These are phyloP conservation scores for Leptinotarsa haldemani DNA, from an alignment of 2,888 invertebrate genomes.

Conservation along the genomic window DNA sequence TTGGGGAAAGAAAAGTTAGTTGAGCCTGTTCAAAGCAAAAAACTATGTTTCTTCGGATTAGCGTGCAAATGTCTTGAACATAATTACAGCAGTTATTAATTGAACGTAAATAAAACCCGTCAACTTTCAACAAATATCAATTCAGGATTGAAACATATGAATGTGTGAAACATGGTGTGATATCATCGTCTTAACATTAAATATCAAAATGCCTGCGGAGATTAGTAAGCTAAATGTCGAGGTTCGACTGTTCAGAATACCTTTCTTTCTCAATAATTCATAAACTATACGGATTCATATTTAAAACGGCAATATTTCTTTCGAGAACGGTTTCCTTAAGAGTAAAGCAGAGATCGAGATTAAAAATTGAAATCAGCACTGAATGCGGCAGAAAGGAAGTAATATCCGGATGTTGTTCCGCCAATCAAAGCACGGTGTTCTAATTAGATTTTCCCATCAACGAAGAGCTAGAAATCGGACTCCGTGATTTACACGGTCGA, in stretches of 20 bases:
- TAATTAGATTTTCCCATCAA: neutral
- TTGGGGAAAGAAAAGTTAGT: too few species aligned
- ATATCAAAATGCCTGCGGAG: constrained; percentile 23
- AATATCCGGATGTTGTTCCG: neutral
- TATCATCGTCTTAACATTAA: constrained; percentile 26
- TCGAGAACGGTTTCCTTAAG: neutral
- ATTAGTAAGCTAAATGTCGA: constrained; percentile 39
- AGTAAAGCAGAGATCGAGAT: neutral
- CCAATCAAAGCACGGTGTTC: neutral
- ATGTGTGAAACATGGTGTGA: constrained; percentile 20
- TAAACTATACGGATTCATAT: neutral
- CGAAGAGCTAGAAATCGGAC: too few species aligned
- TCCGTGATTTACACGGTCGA: too few species aligned
- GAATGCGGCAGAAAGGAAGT: too few species aligned
- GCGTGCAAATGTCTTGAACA: neutral
- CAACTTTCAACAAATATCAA: neutral
- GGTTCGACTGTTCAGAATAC: constrained; percentile 26
- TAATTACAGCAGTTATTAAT: too few species aligned
- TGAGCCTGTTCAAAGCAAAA: neutral
- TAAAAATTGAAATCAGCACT: neutral
- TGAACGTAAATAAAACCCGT: neutral
- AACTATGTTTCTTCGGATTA: neutral
- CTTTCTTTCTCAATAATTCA: constrained; percentile 32
- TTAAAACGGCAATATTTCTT: neutral
- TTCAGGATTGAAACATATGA: constrained; percentile 14